phyloP scores from a whole-genome alignment of 2,888 invertebrate species.

The Amblyteles armatorius region DNA sequence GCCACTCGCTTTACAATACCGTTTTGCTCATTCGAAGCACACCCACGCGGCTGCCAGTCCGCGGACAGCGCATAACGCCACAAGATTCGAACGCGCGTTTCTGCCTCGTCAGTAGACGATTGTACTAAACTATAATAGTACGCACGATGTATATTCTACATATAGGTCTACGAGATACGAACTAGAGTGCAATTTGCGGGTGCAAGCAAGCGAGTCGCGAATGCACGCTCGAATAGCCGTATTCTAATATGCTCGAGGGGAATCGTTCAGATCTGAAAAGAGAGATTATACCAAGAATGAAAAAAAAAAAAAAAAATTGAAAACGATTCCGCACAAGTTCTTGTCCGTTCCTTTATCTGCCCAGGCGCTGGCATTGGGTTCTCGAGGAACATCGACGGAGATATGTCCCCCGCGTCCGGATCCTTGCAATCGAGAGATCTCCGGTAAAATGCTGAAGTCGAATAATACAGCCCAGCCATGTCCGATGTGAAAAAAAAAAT shows the following conservation, averaged over 20 bases:
- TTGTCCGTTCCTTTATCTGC: slow-evolving; percentile 19
- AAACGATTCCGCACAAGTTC: neutral
- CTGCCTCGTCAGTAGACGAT: slow-evolving; percentile 56
- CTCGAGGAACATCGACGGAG: slow-evolving; percentile 64
- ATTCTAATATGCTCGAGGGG: slow-evolving; percentile 48
- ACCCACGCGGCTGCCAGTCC: slow-evolving; percentile 44
- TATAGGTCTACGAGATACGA: slow-evolving; percentile 19
- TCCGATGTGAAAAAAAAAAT: slow-evolving; percentile 23
- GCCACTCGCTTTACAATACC: slow-evolving; percentile 16
- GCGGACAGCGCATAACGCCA: slow-evolving; percentile 32
- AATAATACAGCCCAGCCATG: slow-evolving; percentile 45
- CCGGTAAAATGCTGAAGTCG: slow-evolving; percentile 61
- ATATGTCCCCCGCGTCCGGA: slow-evolving; percentile 62
- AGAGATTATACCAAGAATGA: slow-evolving; percentile 6
- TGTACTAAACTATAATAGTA: slow-evolving; percentile 52
- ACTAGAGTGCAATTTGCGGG: slow-evolving; percentile 57
- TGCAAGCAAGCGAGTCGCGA: slow-evolving; percentile 63
- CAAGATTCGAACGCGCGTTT: slow-evolving; percentile 31
- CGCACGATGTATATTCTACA: slow-evolving; percentile 25
- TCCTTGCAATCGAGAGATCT: slow-evolving; percentile 60
- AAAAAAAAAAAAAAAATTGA: slow-evolving; percentile 19
- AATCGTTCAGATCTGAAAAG: slow-evolving; percentile 17
- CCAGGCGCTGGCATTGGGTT: slow-evolving; percentile 68
- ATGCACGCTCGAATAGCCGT: slow-evolving; percentile 60
- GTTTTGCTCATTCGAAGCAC: slow-evolving; percentile 32